A percentile compares a stretch with the other conserved stretches of the same genome.
phyloP scores from a whole-genome alignment of 2,888 invertebrate species.

The Trilocha varians region DNA sequence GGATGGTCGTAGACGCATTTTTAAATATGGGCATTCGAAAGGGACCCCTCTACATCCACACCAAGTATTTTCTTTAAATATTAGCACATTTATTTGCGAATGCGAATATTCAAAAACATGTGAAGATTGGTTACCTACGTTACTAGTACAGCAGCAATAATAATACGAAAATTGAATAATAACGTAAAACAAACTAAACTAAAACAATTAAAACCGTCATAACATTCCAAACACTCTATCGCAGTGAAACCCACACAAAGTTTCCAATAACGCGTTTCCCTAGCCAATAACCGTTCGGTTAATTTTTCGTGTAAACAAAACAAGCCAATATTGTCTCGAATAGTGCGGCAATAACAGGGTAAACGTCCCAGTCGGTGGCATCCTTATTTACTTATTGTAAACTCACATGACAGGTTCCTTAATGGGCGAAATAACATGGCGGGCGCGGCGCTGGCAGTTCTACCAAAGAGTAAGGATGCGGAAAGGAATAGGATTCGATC shows the following conservation, averaged over 20 bases:
- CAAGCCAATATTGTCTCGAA: slow-evolving; percentile 47
- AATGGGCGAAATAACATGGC: slow-evolving; percentile 70
- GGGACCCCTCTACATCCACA: too few relatives aligned
- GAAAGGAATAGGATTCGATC: too few relatives aligned
- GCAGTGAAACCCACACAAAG: slow-evolving; percentile 9
- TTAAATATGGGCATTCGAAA: too few relatives aligned
- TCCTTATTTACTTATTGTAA: slow-evolving; percentile 72
- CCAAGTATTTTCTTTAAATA: too few relatives aligned
- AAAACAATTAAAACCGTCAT: too few relatives aligned
- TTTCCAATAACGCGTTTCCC: slow-evolving; percentile 10
- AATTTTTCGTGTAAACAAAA: slow-evolving; percentile 60
- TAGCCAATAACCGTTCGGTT: slow-evolving; percentile 24
- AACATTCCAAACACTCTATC: slow-evolving; percentile 10
- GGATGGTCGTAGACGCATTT: too few relatives aligned
- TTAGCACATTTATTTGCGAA: too few relatives aligned
- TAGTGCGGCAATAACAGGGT: slow-evolving; percentile 62
- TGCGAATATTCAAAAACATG: too few relatives aligned
- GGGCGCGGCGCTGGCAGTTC: slow-evolving; percentile 44
- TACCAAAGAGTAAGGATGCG: slow-evolving; percentile 25
- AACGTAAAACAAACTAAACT: too few relatives aligned
- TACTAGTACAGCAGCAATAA: too few relatives aligned
- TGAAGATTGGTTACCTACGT: too few relatives aligned
- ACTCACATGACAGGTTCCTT: slow-evolving; percentile 72
- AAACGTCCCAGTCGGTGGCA: slow-evolving; percentile 42
- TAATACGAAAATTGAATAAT: too few relatives aligned